phyloP scores from a whole-genome alignment of 2,888 invertebrate genomes.

The Caenorhabditis plicata region DNA sequence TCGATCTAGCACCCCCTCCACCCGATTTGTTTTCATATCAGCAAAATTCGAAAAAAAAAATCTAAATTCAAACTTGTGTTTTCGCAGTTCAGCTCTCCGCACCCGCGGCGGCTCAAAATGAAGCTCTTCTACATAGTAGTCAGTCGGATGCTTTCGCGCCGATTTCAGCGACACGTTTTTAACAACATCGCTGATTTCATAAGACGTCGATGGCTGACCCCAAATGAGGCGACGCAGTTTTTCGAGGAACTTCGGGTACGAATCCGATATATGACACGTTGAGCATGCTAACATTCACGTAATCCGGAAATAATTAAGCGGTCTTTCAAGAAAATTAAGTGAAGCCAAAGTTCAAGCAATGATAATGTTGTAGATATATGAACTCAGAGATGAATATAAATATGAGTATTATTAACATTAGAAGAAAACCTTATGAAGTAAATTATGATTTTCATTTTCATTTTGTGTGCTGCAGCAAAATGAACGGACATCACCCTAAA shows the following conservation, averaged over 20 bases:
- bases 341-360: no score
- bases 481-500: no score
- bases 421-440: no score
- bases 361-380: background rate
- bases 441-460: no score
- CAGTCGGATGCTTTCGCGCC: slow-evolving; percentile 15
- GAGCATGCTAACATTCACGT: slow-evolving; percentile 7
- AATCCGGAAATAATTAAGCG: no score
- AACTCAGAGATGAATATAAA: background rate
- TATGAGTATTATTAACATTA: background rate
- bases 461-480: no score
- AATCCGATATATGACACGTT: slow-evolving; percentile 27
- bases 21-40: no score
- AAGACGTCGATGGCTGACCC: slow-evolving; percentile 23
- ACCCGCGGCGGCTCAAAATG: slow-evolving; percentile 11
- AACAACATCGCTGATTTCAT: slow-evolving; percentile 14
- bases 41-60: no score
- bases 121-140: slow-evolving; percentile 29
- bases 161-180: slow-evolving; percentile 24
- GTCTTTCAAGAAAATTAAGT: no score
- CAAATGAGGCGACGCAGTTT: slow-evolving; percentile 23
- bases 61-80: no score
- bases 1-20: no score
- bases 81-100: no score
- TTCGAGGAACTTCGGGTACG: slow-evolving; percentile 29